These are phyloP conservation scores for Acropternis orthonyx DNA, from an alignment of 2,797 vertebrate genomes.

Conservation along the genomic window DNA sequence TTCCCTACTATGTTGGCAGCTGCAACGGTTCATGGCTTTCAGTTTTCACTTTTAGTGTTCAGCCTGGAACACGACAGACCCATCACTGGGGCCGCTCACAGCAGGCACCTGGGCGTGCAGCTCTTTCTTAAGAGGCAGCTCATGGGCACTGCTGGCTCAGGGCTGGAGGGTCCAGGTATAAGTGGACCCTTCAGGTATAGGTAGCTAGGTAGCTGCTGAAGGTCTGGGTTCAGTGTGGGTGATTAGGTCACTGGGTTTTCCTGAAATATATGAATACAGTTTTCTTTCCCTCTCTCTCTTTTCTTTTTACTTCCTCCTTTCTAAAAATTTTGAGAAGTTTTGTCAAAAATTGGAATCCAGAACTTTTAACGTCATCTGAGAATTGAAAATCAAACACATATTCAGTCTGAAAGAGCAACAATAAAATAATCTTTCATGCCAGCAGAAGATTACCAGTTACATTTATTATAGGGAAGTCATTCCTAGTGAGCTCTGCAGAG, in stretches of 20 bases:
- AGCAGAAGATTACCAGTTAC: neutral
- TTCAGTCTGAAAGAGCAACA: neutral
- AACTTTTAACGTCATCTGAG: neutral
- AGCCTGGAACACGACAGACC: neutral
- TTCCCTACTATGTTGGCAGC: neutral
- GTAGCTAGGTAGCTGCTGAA: neutral
- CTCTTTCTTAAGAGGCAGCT: neutral
- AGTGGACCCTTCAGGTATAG: neutral
- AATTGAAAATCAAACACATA: neutral
- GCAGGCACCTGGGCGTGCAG: neutral
- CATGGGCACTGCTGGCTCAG: neutral
- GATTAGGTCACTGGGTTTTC: neutral
- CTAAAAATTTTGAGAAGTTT: neutral
- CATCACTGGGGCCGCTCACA: fast-evolving
- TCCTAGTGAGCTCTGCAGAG: neutral
- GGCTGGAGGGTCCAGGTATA: neutral
- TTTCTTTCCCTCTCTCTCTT: neutral
- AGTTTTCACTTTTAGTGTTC: conserved; percentile 29
- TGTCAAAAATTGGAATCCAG: neutral
- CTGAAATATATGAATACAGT: neutral
- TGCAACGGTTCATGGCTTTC: conserved; percentile 21
- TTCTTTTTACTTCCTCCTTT: neutral
- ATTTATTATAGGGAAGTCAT: neutral
- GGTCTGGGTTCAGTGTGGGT: neutral
- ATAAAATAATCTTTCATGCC: neutral